These are phyloP conservation scores for Peromyscus polionotus DNA, from an alignment of 2,113 vertebrate species.

Conservation along the genomic window DNA sequence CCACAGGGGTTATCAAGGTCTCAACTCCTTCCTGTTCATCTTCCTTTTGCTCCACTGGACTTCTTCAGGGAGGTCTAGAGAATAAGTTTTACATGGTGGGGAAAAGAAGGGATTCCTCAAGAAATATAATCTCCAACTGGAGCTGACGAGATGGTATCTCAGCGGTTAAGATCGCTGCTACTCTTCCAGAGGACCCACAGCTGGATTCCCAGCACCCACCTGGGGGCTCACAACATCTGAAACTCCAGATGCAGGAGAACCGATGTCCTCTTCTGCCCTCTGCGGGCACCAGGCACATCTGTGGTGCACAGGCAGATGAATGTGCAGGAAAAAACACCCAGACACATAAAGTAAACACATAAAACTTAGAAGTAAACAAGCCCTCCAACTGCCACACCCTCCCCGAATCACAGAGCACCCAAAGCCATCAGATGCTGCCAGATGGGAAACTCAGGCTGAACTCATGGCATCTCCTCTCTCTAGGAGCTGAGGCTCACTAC, in stretches of 20 bases:
- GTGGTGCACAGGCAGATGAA: not conserved
- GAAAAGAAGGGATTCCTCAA: no score
- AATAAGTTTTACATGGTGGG: not conserved
- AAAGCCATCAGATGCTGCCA: not conserved
- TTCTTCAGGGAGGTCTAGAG: constrained; percentile 35
- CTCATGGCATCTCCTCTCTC: not conserved
- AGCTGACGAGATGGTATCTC: not conserved
- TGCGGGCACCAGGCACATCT: not conserved
- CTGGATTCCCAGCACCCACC: no score
- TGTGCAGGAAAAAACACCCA: not conserved
- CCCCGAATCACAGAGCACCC: not conserved
- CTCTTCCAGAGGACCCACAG: not conserved
- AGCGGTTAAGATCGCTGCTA: not conserved
- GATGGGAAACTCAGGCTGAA: not conserved
- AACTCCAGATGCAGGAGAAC: not conserved
- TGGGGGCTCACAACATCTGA: not conserved
- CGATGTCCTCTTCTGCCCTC: no score
- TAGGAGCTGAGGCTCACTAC: not conserved
- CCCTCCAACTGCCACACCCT: not conserved
- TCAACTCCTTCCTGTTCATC: constrained; percentile 15
- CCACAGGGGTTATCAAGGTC: not conserved
- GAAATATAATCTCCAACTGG: not conserved
- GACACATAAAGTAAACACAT: not conserved
- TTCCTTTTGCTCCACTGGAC: not conserved
- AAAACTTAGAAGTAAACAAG: not conserved